phyloP scores from a whole-genome alignment of 2,797 vertebrate genomes.

The Ficedula albicollis region DNA sequence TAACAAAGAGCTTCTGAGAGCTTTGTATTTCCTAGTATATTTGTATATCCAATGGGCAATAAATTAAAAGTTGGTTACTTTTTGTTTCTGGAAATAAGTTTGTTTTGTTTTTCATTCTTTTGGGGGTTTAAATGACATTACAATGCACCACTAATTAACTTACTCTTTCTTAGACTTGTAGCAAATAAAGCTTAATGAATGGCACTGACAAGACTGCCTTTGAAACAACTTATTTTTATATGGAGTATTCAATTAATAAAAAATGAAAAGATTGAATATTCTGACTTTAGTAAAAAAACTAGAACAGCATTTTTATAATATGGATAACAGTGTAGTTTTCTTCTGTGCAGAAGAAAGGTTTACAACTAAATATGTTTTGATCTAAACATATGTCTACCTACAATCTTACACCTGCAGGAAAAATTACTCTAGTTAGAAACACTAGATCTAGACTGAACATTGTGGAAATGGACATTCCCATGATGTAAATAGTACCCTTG shows the following conservation, averaged over 20 bases:
- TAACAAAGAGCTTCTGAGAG: background rate
- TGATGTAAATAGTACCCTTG: background rate
- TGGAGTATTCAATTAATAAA: background rate
- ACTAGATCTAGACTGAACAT: background rate
- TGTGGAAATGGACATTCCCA: background rate
- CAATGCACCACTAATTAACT: background rate
- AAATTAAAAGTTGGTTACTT: background rate
- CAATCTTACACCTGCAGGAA: background rate
- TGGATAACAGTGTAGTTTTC: background rate
- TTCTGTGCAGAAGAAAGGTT: background rate
- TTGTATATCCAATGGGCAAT: background rate
- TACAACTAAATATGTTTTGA: background rate
- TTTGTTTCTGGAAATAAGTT: background rate
- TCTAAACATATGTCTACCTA: background rate
- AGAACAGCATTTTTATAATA: background rate
- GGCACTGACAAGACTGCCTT: background rate
- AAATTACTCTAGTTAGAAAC: background rate
- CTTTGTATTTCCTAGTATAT: background rate
- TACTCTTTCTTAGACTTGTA: background rate
- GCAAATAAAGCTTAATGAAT: background rate
- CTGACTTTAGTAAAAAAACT: background rate
- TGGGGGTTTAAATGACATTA: background rate
- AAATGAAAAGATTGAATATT: background rate
- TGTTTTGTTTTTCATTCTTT: background rate
- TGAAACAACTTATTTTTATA: slow-evolving; percentile 20